Percentiles rank a stretch among this genome's conserved stretches.
Conservation (phyloP, 1,140 invertebrate species). For the Rhizoglyphus robini region DNA sequence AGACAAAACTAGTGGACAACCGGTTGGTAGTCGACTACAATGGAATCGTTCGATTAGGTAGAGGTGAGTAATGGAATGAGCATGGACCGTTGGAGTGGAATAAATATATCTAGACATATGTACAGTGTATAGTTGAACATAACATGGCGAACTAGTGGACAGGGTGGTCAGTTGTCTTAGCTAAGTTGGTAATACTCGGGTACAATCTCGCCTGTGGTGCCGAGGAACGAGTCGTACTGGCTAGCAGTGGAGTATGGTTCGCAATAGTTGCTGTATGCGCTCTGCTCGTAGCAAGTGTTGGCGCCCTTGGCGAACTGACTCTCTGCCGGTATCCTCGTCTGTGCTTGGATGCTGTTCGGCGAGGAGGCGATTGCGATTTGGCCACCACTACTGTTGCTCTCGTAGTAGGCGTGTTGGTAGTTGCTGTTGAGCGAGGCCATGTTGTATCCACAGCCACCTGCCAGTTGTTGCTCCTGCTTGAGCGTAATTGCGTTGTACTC, state of each 20-base stretch:
- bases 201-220: too few species aligned
- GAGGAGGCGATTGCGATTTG: background rate
- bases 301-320: background rate
- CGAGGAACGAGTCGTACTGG: too few species aligned
- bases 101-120: too few species aligned
- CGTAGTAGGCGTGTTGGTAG: background rate
- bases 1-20: too few species aligned
- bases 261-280: background rate
- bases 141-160: too few species aligned
- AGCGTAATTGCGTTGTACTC: slow-evolving; percentile 13
- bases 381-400: background rate
- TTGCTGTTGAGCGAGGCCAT: background rate
- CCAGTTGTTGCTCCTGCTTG: background rate
- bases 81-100: too few species aligned
- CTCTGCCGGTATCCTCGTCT: background rate
- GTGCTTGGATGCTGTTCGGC: slow-evolving; percentile 4
- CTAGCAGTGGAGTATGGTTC: background rate
- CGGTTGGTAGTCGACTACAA: too few species aligned
- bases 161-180: too few species aligned
- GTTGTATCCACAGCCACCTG: background rate
- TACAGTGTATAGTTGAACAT: too few species aligned
- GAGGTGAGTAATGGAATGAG: too few species aligned
- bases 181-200: too few species aligned
- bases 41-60: too few species aligned
- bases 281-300: background rate